Conservation (phyloP, 2,888 invertebrate genomes). For the Molorchus minor region DNA sequence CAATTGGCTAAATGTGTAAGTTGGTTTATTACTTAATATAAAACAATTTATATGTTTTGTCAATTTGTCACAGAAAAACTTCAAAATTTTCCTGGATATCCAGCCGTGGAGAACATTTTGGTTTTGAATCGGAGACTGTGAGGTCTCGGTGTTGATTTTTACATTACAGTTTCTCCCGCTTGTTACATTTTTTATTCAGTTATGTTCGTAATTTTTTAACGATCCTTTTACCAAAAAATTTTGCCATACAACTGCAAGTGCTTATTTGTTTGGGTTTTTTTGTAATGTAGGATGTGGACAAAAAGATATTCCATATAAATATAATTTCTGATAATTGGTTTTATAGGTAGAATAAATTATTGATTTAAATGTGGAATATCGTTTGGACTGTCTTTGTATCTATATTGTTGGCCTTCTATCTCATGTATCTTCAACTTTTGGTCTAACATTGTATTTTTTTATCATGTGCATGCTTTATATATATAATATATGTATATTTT, state of each 20-base stretch:
- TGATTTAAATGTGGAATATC: constrained; percentile 37
- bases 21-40: constrained; percentile 43
- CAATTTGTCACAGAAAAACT: constrained; percentile 7
- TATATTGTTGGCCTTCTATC: constrained; percentile 64
- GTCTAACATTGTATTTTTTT: constrained; percentile 56
- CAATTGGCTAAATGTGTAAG: constrained; percentile 11
- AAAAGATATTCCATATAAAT: constrained; percentile 41
- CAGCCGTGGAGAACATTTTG: constrained; percentile 51
- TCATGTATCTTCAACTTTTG: constrained; percentile 61
- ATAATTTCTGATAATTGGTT: constrained; percentile 11
- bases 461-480: constrained; percentile 60
- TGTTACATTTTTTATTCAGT: constrained; percentile 50
- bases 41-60: constrained; percentile 26
- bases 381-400: constrained; percentile 44
- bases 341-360: constrained; percentile 10
- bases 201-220: constrained; percentile 38
- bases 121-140: constrained; percentile 58
- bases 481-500: constrained; percentile 46
- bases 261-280: constrained; percentile 53
- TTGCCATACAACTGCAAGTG: constrained; percentile 59
- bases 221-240: constrained; percentile 47
- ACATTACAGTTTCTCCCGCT: constrained; percentile 48
- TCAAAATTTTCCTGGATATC: not conserved
- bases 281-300: constrained; percentile 50
- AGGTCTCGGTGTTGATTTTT: constrained; percentile 57